Percentiles rank a stretch among this genome's conserved stretches.
These are phyloP conservation scores for Eulemur coronatus DNA, from an alignment of 2,797 vertebrate species.

Conservation along the genomic window DNA sequence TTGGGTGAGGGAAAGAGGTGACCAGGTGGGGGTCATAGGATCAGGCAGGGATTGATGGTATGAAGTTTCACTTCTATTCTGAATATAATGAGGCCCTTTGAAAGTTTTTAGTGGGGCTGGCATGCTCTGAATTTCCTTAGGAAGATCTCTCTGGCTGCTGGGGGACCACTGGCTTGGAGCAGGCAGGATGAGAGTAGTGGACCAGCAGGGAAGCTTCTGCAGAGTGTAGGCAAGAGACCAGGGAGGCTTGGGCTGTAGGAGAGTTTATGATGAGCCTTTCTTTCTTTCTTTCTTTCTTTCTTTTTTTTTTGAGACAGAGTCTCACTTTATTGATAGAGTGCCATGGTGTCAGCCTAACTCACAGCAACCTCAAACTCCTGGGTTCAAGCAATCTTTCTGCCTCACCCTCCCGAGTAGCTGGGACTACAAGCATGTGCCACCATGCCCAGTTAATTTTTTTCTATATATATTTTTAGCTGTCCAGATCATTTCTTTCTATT, in stretches of 20 bases:
- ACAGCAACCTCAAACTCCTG: no score
- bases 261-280: background rate
- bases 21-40: background rate
- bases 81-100: background rate
- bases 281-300: no score
- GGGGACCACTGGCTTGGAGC: background rate
- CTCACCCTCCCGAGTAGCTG: no score
- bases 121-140: background rate
- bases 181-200: background rate
- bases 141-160: background rate
- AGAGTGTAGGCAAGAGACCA: background rate
- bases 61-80: background rate
- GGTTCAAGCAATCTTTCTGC: no score
- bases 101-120: background rate
- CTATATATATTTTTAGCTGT: no score
- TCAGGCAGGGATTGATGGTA: background rate
- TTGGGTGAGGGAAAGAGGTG: background rate
- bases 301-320: no score
- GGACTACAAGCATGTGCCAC: no score
- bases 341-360: no score
- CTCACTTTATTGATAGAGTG: no score
- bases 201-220: background rate
- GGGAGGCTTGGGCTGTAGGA: fast-evolving
- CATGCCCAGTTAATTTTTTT: no score
- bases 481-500: no score